Evolutionary conservation across 2,888 invertebrate species (phyloP), one percentile per base, ranked within the genome.

Genomic region (Drosophila greeni): DNA sequence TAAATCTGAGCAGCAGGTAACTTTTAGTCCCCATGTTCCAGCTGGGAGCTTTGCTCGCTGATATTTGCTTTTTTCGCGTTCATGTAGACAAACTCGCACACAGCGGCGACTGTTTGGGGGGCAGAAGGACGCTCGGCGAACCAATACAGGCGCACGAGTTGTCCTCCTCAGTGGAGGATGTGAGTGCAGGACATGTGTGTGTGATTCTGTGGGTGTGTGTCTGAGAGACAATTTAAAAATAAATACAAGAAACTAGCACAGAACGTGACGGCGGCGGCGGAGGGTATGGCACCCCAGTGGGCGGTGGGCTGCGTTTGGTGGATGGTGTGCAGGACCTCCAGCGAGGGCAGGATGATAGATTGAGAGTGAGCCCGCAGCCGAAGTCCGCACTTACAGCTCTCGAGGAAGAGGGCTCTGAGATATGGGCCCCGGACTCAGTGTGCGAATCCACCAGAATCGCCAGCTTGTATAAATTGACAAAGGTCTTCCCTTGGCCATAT

Each of bases 191-290:
- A 51, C 51, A 48, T 53, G 58, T 26, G 7, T 26, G 60, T 26
- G 11, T 23, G 42, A 20, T 23, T 42, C 29, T 43, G 48, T 48
- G 29, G 40, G 29, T 39, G 45, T 72, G 51, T 76, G 68, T 76
- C 67, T 76, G 59, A 53, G 68, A 72, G 81, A 83, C 85, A 85
- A 81, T 79, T 79, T 79, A 85, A 79, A 79, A 79, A 79, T 79
- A 79, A 79, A 79, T 79, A 85, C 78, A 81, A 79, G 84, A 79
- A 79, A 79, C 79, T 85, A 79, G 79, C 78, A 66, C 85, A 85
- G 56, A 68, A 70, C 79, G 67, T 74, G 81, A 66, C 60, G 69
- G 68, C 64, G 69, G 68, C 64, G 39, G 40, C 31, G 36, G 45
- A 23, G 47, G 51, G 20, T 20, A 26, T 34, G 66, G 29, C 20